phyloP scores from a whole-genome alignment of 2,797 vertebrate genomes.

The Diplodus sargus region DNA sequence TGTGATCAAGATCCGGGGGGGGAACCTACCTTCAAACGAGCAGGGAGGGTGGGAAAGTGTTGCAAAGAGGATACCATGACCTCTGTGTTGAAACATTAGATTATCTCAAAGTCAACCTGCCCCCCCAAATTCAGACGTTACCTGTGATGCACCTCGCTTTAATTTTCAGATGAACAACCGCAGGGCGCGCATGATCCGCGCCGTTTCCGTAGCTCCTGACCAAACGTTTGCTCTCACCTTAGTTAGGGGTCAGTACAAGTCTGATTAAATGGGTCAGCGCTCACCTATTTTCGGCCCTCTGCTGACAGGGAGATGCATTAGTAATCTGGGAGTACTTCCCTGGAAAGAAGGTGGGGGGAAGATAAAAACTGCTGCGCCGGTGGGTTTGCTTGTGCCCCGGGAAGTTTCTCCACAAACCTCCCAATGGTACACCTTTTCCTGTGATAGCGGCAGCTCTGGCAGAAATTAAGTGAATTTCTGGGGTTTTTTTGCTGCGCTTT shows the following conservation, averaged over 20 bases:
- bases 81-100: slow-evolving; percentile 59
- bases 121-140: slow-evolving; percentile 33
- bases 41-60: slow-evolving; percentile 62
- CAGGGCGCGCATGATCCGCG: slow-evolving; percentile 42
- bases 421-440: slow-evolving; percentile 56
- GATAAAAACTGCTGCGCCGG: slow-evolving; percentile 77
- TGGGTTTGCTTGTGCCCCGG: slow-evolving; percentile 72
- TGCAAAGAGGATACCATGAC: slow-evolving; percentile 56
- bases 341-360: slow-evolving; percentile 63
- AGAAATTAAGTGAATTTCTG: slow-evolving; percentile 57
- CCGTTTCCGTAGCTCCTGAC: slow-evolving; percentile 64
- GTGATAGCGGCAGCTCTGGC: slow-evolving; percentile 52
- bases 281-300: slow-evolving; percentile 82
- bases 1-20: slow-evolving; percentile 6
- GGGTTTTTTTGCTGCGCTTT: slow-evolving; percentile 37
- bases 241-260: slow-evolving; percentile 78
- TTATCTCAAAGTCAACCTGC: slow-evolving; percentile 59
- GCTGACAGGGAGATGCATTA: slow-evolving; percentile 83
- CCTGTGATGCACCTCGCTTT: slow-evolving; percentile 37
- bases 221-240: slow-evolving; percentile 78
- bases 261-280: slow-evolving; percentile 82
- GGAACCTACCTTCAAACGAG: slow-evolving; percentile 48
- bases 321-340: slow-evolving; percentile 77
- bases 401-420: slow-evolving; percentile 69
- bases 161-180: slow-evolving; percentile 51